Percentiles rank a stretch among this genome's conserved stretches.
phyloP scores from a whole-genome alignment of 2,888 invertebrate genomes.

The Anagyrus pseudococci region DNA sequence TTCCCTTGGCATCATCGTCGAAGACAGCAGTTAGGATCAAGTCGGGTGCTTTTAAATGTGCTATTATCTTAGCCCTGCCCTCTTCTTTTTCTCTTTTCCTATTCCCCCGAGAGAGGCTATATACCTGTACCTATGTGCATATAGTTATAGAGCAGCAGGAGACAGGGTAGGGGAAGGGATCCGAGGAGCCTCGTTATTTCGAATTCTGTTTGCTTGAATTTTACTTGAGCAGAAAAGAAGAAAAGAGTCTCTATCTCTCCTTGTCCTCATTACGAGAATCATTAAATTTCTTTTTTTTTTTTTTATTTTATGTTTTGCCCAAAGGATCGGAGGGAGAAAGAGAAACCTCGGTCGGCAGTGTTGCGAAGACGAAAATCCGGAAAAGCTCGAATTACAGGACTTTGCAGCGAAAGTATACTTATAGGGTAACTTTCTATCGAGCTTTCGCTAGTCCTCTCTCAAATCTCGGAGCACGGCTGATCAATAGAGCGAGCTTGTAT shows the following conservation, averaged over 20 bases:
- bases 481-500: too few species aligned
- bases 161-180: background rate
- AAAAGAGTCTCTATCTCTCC: background rate
- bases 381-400: too few species aligned
- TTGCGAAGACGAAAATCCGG: too few species aligned
- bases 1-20: background rate
- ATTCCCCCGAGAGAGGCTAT: too few species aligned
- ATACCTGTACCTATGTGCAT: too few species aligned
- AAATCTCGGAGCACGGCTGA: too few species aligned
- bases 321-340: background rate
- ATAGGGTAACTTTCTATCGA: too few species aligned
- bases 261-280: constrained; percentile 28
- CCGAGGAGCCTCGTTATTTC: constrained; percentile 28
- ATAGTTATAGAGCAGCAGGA: too few species aligned
- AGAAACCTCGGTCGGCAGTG: too few species aligned
- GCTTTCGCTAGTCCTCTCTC: too few species aligned
- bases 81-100: too few species aligned
- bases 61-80: constrained; percentile 24
- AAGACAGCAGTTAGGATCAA: background rate
- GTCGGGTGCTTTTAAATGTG: constrained; percentile 20
- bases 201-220: constrained; percentile 14
- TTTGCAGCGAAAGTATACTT: too few species aligned
- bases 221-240: background rate
- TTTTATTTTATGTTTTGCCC: constrained; percentile 28
- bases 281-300: constrained; percentile 33